Percentiles rank a stretch among this genome's conserved stretches.
Conservation (phyloP, 2,797 vertebrate genomes). For the Crocodylus rhombifer region DNA sequence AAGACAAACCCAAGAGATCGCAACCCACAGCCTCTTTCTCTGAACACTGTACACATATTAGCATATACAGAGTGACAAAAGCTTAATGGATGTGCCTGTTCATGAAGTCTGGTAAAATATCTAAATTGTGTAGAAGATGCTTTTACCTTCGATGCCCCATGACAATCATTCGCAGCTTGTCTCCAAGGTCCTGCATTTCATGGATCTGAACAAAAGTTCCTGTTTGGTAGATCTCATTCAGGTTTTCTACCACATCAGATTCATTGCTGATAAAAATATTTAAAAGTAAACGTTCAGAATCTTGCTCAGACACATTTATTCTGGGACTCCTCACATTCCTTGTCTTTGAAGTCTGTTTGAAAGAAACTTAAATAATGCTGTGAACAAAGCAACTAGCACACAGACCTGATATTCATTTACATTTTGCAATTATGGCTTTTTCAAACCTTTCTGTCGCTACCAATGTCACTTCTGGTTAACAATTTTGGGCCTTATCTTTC, state of each 20-base stretch:
- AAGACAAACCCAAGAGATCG: not conserved
- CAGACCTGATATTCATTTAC: too few species aligned
- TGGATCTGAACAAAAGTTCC: slow-evolving; percentile 99
- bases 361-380: not conserved
- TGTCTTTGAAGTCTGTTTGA: not conserved
- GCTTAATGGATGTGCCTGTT: not conserved
- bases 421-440: too few species aligned
- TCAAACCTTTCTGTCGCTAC: too few species aligned
- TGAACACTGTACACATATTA: not conserved
- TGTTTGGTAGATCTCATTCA: slow-evolving; percentile 91
- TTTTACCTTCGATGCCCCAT: slow-evolving; percentile 95
- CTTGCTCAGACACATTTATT: not conserved
- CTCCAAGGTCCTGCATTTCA: slow-evolving; percentile 98
- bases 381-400: not conserved
- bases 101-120: not conserved
- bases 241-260: slow-evolving; percentile 91
- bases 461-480: too few species aligned
- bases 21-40: too few species aligned
- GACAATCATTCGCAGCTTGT: slow-evolving; percentile 98
- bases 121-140: rapidly evolving
- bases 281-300: not conserved
- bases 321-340: not conserved
- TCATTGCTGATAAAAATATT: slow-evolving; percentile 85
- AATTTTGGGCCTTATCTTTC: not conserved
- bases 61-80: rapidly evolving